Conservation (phyloP, 2,113 vertebrate species). For the Passer montanus region DNA sequence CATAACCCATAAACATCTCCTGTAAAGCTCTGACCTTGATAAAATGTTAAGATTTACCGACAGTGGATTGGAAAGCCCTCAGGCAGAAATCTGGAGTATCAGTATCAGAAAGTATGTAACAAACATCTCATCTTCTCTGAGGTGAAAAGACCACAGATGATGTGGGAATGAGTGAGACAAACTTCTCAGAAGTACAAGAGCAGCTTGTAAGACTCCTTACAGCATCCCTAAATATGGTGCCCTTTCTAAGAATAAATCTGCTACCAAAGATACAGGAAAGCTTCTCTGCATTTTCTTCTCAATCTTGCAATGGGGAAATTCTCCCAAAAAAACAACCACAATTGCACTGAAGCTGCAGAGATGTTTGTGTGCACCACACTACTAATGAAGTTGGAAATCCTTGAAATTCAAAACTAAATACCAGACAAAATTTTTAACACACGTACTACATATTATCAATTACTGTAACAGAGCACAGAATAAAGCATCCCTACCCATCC, state of each 20-base stretch:
- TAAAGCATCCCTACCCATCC: constrained; percentile 77
- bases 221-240: not conserved
- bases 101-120: not conserved
- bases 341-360: not conserved
- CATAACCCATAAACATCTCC: not conserved
- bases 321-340: not conserved
- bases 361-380: not conserved
- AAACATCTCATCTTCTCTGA: not conserved
- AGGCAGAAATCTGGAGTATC: not conserved
- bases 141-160: not conserved
- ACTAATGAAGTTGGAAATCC: not conserved
- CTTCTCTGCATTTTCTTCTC: not conserved
- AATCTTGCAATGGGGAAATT: not conserved
- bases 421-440: not conserved
- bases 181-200: not conserved
- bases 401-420: not conserved
- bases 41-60: not conserved
- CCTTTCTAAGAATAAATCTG: not conserved
- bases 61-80: not conserved
- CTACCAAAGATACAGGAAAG: not conserved
- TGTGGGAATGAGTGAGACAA: not conserved
- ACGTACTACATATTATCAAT: not conserved
- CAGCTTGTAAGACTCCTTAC: not conserved
- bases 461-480: not conserved
- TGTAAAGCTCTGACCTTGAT: not conserved